Evolutionary conservation across 2,113 vertebrate species (phyloP).

Genomic region (Motacilla alba): DNA sequence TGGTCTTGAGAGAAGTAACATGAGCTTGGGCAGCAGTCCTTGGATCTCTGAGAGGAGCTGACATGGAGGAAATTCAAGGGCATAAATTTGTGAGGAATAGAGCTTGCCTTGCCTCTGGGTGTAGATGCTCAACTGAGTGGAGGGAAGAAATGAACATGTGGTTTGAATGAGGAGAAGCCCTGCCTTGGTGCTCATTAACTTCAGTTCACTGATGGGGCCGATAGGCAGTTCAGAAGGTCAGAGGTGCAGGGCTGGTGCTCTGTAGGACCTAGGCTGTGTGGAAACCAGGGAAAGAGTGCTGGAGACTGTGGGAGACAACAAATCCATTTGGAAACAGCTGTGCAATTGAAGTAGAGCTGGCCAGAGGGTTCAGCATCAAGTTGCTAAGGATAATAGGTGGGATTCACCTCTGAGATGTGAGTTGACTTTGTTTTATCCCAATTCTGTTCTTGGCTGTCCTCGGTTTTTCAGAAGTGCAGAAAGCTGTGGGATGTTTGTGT

Average conservation of each 20-base stretch:
- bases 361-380: accelerated
- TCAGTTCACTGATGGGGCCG: not conserved
- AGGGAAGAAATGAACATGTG: not conserved
- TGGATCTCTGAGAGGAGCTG: not conserved
- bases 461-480: not conserved
- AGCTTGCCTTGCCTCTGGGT: not conserved
- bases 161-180: not conserved
- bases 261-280: not conserved
- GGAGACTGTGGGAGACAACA: not conserved
- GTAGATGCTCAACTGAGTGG: not conserved
- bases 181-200: not conserved
- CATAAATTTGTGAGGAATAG: not conserved
- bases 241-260: no score
- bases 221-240: not conserved
- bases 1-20: not conserved
- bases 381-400: not conserved
- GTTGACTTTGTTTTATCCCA: not conserved
- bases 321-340: not conserved
- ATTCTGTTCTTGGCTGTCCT: not conserved
- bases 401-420: not conserved
- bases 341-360: not conserved
- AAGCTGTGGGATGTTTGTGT: not conserved
- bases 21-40: not conserved
- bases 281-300: not conserved
- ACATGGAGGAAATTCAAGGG: not conserved